Evolutionary conservation across 2,113 vertebrate species (phyloP), one percentile per base, ranked within the genome.

Genomic region (Bubo bubo): DNA sequence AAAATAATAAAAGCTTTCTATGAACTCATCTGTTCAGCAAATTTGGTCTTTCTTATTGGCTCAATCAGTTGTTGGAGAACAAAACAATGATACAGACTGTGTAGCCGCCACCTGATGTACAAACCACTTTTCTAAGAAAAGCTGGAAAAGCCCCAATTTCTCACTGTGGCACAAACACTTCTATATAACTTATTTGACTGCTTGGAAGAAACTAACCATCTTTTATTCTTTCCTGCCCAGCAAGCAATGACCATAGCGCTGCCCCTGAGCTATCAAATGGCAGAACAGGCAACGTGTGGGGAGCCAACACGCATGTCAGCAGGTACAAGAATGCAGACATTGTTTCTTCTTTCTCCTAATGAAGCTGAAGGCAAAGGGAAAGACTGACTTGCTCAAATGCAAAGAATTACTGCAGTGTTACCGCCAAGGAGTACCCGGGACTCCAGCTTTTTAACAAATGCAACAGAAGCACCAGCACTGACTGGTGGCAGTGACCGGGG

Each of bases 321-420:
- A 45, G 34, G 32, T 56, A 41, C 58, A 24, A 77, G 72, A 73
- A 1, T 0, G 0, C 35, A 45, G 35, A 12, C 6, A 1, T 37
- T 64, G 6, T 22, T 74, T 55, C 34, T 82, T 56, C 28, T 50
- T 39, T 82, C 16, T 30, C 35, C 24, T 37, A 52, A 37, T 0
- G 4, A 59, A 52, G 32, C 56, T 64, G 71, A 58, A 71, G 76
- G 37, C 49, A 56, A 55, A 56, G 35, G 34, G 41, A 49, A 56
- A 49, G 22, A 27, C 21, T 19, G 58, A 23, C 21, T 19, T 27
- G 34, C 53, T 74, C 34, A 39, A 52, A 20, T 8, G 58, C 52
- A 73, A 60, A 55, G 49, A 77, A 32, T 28, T 37, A 43, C 17
- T 22, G 35, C 67, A 35, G 45, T 0, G 37, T 62, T 45, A 67